Evolutionary conservation across 2,797 vertebrate species (phyloP).

Genomic region (Sebastes melanostomus): DNA sequence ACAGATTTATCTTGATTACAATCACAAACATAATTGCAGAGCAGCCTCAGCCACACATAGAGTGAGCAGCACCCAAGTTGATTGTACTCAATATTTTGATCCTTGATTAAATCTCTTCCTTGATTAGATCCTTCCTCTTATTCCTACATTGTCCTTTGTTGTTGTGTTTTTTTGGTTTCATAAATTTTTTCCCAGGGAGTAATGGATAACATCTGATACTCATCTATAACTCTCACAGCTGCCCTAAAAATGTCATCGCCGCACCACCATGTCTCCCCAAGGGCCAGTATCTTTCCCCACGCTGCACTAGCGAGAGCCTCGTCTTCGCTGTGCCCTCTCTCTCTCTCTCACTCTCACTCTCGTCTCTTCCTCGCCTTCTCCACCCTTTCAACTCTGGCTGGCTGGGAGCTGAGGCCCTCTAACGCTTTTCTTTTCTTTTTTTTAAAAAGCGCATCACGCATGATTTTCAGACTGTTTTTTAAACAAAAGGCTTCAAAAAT

Average conservation of each 20-base stretch:
- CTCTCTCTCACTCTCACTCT: neutral
- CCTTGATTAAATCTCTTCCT: constrained; percentile 29
- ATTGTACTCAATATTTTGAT: constrained; percentile 21
- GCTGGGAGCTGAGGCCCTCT: constrained; percentile 55
- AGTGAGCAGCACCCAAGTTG: neutral
- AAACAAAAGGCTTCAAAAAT: constrained; percentile 67
- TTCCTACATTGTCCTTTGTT: constrained; percentile 52
- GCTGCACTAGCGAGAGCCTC: constrained; percentile 52
- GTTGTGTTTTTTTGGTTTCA: constrained; percentile 18
- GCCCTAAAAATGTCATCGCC: constrained; percentile 84
- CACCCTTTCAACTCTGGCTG: constrained; percentile 58
- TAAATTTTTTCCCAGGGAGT: constrained; percentile 53
- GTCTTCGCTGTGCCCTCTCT: constrained; percentile 29
- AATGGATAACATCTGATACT: constrained; percentile 80
- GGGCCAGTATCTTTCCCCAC: constrained; percentile 61
- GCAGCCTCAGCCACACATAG: neutral
- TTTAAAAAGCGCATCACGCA: constrained; percentile 7
- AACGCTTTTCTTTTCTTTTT: neutral
- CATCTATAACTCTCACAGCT: constrained; percentile 81
- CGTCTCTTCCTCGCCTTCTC: constrained; percentile 32
- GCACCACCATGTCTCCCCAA: constrained; percentile 67
- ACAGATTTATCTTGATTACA: constrained; percentile 23
- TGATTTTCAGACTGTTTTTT: constrained; percentile 56
- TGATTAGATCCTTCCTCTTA: neutral
- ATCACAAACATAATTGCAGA: constrained; percentile 12